A percentile compares a stretch with the other conserved stretches of the same genome.
These are phyloP conservation scores for Agrochola circellaris DNA, from an alignment of 2,888 invertebrate species.

Conservation along the genomic window DNA sequence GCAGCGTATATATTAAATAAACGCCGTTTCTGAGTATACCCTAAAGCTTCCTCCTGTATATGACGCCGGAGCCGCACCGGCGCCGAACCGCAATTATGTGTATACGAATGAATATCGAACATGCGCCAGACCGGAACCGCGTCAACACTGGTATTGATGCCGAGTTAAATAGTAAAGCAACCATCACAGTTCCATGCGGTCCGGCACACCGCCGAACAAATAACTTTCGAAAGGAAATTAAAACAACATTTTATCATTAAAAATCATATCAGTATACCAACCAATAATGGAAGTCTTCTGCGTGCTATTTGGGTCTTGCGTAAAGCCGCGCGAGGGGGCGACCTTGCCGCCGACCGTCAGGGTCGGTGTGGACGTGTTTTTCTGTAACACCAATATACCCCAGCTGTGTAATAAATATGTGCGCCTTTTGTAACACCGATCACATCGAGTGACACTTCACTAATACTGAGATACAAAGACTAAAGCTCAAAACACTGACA, in stretches of 20 bases:
- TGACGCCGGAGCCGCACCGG: too few relatives aligned
- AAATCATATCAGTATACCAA: conserved; percentile 60
- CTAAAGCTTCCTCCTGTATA: too few relatives aligned
- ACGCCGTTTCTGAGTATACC: not conserved
- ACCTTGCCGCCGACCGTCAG: conserved; percentile 80
- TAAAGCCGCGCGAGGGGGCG: conserved; percentile 70
- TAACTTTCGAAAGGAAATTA: not conserved
- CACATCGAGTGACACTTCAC: not conserved
- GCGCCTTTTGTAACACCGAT: conserved; percentile 39
- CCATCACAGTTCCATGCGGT: too few relatives aligned
- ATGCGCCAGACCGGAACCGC: too few relatives aligned
- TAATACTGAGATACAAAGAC: not conserved
- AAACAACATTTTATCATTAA: not conserved
- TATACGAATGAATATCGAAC: too few relatives aligned
- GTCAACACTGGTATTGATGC: too few relatives aligned
- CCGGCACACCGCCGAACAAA: not conserved
- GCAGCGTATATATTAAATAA: not conserved
- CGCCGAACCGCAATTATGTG: too few relatives aligned
- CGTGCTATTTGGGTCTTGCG: conserved; percentile 67
- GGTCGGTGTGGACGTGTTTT: conserved; percentile 74
- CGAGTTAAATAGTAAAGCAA: too few relatives aligned
- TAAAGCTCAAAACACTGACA: too few relatives aligned
- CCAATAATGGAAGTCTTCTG: conserved; percentile 82
- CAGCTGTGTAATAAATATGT: conserved; percentile 59
- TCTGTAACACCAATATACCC: conserved; percentile 78